Conservation (phyloP, 2,797 vertebrate genomes). For the Microctenopoma steveboyesi region DNA sequence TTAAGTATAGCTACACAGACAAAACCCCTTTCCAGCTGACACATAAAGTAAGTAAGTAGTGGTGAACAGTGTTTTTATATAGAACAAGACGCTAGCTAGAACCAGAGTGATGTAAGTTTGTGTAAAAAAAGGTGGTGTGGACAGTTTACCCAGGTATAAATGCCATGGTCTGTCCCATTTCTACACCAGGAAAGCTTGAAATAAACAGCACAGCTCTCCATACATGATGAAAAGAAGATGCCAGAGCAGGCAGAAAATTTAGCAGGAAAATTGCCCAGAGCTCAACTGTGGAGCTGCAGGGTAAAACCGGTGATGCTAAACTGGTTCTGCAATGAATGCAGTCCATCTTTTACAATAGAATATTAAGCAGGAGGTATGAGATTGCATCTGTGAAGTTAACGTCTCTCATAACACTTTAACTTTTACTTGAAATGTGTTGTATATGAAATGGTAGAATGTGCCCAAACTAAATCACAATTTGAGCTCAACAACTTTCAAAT, state of each 20-base stretch:
- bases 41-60: conserved; percentile 31
- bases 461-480: conserved; percentile 14
- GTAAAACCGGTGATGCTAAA: conserved; percentile 22
- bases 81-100: conserved; percentile 15
- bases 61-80: conserved; percentile 22
- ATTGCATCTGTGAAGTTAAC: conserved; percentile 2
- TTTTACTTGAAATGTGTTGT: too few relatives aligned
- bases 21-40: conserved; percentile 24
- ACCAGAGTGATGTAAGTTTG: neutral
- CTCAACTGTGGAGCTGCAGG: conserved; percentile 19
- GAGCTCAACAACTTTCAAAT: conserved; percentile 5
- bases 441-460: conserved; percentile 33
- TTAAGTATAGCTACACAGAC: conserved; percentile 11
- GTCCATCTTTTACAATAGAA: neutral
- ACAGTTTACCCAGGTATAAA: conserved; percentile 11
- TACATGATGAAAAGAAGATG: neutral
- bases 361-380: neutral
- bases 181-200: conserved; percentile 11
- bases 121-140: conserved; percentile 7
- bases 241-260: conserved; percentile 14
- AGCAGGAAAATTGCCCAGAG: conserved; percentile 13
- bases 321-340: conserved; percentile 4
- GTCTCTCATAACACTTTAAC: conserved; percentile 3
- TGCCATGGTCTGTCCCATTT: conserved; percentile 2
- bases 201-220: conserved; percentile 8